phyloP scores from a whole-genome alignment of 1,140 invertebrate genomes.

The Drosophila jambulina region DNA sequence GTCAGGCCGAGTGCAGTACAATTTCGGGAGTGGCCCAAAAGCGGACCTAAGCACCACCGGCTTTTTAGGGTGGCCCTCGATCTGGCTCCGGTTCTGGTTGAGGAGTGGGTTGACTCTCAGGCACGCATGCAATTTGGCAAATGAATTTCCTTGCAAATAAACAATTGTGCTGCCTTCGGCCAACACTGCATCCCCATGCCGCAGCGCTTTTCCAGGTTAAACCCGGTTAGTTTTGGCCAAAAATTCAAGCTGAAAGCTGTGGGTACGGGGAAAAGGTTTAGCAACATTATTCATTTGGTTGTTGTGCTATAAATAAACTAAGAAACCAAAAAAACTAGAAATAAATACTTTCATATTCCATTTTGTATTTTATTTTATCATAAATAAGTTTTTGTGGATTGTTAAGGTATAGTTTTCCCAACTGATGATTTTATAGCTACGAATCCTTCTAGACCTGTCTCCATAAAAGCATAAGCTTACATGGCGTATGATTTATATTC shows the following conservation, averaged over 20 bases:
- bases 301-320: no score
- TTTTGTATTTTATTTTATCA: neutral
- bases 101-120: constrained; percentile 1
- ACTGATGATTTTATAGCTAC: neutral
- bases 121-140: constrained; percentile 55
- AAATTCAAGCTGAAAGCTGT: constrained; percentile 11
- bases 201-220: constrained; percentile 4
- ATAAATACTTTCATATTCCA: neutral
- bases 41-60: constrained; percentile 39
- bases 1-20: constrained; percentile 20
- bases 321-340: no score
- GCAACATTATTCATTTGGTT: neutral
- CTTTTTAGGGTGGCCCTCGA: constrained; percentile 1
- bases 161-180: constrained; percentile 31
- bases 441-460: neutral
- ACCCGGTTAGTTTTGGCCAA: constrained; percentile 1
- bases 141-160: constrained; percentile 57
- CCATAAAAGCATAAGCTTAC: constrained; percentile 23
- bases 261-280: neutral
- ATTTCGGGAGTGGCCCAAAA: constrained; percentile 36
- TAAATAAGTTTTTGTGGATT: neutral
- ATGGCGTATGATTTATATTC: constrained; percentile 44
- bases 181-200: neutral
- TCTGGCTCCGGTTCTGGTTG: constrained; percentile 4
- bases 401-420: neutral